Conservation (phyloP, 2,888 invertebrate genomes). For the Hetaerina titia region DNA sequence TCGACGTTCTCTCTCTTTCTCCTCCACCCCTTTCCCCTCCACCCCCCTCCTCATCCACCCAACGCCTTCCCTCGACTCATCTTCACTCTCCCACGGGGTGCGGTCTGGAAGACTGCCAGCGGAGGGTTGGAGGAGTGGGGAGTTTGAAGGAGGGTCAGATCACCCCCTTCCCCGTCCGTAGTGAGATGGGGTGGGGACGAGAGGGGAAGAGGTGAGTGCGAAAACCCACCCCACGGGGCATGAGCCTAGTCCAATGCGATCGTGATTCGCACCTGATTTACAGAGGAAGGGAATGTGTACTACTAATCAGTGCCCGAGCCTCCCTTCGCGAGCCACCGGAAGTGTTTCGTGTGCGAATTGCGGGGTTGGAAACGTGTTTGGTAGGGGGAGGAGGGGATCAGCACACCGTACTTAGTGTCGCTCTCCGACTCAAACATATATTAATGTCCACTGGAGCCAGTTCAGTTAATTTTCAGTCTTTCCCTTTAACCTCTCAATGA, state of each 20-base stretch:
- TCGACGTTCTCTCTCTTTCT: background rate
- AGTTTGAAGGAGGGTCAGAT: background rate
- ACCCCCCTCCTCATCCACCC: background rate
- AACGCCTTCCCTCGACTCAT: background rate
- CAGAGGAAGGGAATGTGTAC: background rate
- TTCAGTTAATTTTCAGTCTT: too few species aligned
- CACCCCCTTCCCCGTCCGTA: background rate
- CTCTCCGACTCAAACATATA: background rate
- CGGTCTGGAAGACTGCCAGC: background rate
- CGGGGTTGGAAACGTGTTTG: background rate
- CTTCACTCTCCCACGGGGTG: constrained; percentile 30
- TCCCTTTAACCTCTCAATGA: too few species aligned
- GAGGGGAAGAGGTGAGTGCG: background rate
- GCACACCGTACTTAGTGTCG: background rate
- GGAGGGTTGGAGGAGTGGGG: background rate
- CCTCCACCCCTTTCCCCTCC: background rate
- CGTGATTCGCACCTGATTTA: constrained; percentile 35
- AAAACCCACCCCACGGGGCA: background rate
- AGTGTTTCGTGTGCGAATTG: background rate
- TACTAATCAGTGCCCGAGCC: background rate
- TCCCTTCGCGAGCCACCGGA: constrained; percentile 4
- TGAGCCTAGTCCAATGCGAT: background rate
- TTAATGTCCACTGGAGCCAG: background rate
- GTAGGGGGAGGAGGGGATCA: background rate
- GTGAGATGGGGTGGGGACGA: too few species aligned